phyloP scores from a whole-genome alignment of 2,888 invertebrate genomes.

The Drosophila basisetae region DNA sequence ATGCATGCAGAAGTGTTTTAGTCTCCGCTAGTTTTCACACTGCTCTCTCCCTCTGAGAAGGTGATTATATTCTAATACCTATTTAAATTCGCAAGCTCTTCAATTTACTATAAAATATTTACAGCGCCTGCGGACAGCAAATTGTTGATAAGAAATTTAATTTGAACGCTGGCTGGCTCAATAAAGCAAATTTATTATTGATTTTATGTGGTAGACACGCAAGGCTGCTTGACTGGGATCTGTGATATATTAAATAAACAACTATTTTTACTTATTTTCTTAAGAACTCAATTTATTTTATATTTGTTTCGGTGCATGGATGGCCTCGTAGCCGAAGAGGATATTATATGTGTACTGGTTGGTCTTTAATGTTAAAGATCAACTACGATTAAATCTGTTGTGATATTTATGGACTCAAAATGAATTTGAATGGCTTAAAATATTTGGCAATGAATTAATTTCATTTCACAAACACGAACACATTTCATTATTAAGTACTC shows the following conservation, averaged over 20 bases:
- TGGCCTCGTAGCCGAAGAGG: not conserved
- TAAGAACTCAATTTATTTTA: not conserved
- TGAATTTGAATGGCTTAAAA: not conserved
- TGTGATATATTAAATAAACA: not conserved
- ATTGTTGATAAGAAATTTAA: slow-evolving; percentile 44
- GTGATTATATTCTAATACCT: slow-evolving; percentile 49
- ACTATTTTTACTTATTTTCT: not conserved
- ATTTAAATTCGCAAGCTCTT: slow-evolving; percentile 47
- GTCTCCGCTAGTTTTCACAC: not conserved
- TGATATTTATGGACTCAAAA: not conserved
- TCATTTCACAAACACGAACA: not conserved
- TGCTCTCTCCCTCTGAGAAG: not conserved
- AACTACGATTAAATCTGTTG: not conserved
- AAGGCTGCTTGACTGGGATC: not conserved
- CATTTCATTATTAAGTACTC: not conserved
- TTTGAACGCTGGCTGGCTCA: slow-evolving; percentile 4
- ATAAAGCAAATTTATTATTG: not conserved
- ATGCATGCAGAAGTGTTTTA: slow-evolving; percentile 19
- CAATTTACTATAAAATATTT: slow-evolving; percentile 43
- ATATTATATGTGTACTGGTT: not conserved
- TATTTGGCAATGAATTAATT: not conserved
- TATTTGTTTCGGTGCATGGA: not conserved
- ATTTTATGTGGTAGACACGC: not conserved
- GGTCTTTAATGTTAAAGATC: not conserved
- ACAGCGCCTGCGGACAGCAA: slow-evolving; percentile 25